Evolutionary conservation across 2,888 invertebrate species (phyloP).

Genomic region (Acronicta leporina): DNA sequence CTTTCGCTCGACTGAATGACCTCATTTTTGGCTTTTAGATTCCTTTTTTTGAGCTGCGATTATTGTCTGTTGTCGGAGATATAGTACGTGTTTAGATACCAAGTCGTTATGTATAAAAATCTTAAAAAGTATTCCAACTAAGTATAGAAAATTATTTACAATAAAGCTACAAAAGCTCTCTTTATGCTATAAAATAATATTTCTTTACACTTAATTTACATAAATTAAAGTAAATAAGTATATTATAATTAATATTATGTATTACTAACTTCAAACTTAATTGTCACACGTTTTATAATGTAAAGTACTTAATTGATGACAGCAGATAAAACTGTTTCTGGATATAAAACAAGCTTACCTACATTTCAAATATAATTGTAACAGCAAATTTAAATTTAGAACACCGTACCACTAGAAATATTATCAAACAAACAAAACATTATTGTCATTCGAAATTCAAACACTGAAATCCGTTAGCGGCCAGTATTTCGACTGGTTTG

Average conservation of each 20-base stretch:
- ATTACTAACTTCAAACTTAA: no score
- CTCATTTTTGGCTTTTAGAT: conserved; percentile 42
- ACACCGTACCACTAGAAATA: conserved; percentile 10
- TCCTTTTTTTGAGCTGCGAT: conserved; percentile 19
- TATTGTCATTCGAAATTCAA: conserved; percentile 46
- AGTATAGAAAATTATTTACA: no score
- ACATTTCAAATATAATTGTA: background rate
- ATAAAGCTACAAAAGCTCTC: no score
- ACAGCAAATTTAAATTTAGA: conserved; percentile 22
- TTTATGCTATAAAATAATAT: no score
- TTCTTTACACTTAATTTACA: no score
- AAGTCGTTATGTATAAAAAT: background rate
- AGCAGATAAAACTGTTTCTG: no score
- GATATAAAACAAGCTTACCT: background rate
- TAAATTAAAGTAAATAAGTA: no score
- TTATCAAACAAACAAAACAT: conserved; percentile 23
- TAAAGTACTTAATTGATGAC: no score
- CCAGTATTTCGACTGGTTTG: conserved; percentile 52
- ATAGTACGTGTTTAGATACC: conserved; percentile 14
- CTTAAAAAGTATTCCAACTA: no score
- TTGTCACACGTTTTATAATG: no score
- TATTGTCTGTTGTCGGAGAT: conserved; percentile 19
- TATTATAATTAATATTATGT: no score
- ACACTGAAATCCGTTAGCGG: conserved; percentile 47
- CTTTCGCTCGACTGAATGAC: conserved; percentile 50